phyloP scores from a whole-genome alignment of 2,888 invertebrate genomes.

The Heliconius cydno region DNA sequence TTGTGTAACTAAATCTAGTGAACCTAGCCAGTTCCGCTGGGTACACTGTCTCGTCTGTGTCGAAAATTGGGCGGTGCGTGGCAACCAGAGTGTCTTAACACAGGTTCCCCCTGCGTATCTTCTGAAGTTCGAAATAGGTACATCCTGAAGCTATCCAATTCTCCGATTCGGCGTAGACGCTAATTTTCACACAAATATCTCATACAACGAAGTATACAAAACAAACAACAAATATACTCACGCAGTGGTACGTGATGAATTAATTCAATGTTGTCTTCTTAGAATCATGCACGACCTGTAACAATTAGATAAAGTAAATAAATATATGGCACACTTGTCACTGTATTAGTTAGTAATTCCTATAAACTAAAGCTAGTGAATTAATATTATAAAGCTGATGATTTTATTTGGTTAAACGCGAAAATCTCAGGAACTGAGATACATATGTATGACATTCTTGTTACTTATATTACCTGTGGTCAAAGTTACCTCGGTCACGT shows the following conservation, averaged over 20 bases:
- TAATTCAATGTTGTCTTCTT: constrained; percentile 47
- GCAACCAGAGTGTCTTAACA: no score
- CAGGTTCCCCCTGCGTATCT: no score
- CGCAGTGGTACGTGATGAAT: constrained; percentile 53
- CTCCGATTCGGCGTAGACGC: neutral
- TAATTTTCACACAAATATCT: neutral
- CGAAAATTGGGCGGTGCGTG: no score
- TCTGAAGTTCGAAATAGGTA: neutral
- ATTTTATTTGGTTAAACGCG: no score
- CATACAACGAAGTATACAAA: neutral
- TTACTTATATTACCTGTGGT: no score
- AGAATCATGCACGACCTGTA: constrained; percentile 62
- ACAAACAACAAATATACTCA: constrained; percentile 49
- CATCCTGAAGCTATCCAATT: neutral
- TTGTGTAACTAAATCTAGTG: neutral
- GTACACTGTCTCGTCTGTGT: no score
- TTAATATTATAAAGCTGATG: no score
- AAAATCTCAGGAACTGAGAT: no score
- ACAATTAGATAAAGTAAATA: constrained; percentile 40
- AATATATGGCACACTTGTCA: no score
- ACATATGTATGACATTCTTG: no score
- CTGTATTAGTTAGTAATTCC: no score
- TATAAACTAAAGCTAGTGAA: no score
- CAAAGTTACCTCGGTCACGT: neutral
- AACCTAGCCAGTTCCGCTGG: neutral